Evolutionary conservation across 2,797 vertebrate genomes (phyloP).

Genomic region (Fistularia tabacaria): DNA sequence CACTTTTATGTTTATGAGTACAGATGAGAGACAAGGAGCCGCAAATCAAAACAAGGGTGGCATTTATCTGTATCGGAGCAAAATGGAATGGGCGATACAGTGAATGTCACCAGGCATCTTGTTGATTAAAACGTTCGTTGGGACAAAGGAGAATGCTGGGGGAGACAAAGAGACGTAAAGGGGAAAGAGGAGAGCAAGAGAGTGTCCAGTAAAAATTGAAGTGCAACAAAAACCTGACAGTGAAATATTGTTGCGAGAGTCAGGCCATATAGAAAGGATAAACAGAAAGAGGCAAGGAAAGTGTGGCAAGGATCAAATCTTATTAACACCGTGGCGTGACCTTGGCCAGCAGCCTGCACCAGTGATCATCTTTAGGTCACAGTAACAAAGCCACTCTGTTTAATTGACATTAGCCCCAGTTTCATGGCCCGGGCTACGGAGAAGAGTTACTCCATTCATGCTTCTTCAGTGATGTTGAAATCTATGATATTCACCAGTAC

Average conservation of each 20-base stretch:
- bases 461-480: constrained; percentile 1
- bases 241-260: constrained; percentile 64
- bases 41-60: constrained; percentile 60
- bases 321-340: constrained; percentile 74
- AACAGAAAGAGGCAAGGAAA: constrained; percentile 45
- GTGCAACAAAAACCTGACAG: constrained; percentile 50
- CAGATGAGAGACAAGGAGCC: constrained; percentile 48
- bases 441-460: constrained; percentile 24
- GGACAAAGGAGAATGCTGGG: constrained; percentile 25
- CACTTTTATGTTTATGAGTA: constrained; percentile 56
- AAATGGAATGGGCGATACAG: constrained; percentile 54
- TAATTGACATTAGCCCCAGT: constrained; percentile 70
- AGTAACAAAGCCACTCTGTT: constrained; percentile 68
- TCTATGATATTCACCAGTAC: not conserved
- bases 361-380: constrained; percentile 69
- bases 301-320: constrained; percentile 70
- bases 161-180: constrained; percentile 34
- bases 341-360: constrained; percentile 73
- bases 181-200: constrained; percentile 19
- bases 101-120: constrained; percentile 63
- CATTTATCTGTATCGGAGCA: constrained; percentile 44
- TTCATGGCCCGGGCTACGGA: constrained; percentile 8
- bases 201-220: constrained; percentile 32
- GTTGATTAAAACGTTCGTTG: constrained; percentile 62
- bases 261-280: constrained; percentile 37